Evolutionary conservation across 2,113 vertebrate species (phyloP).

Genomic region (Elaphurus davidianus): DNA sequence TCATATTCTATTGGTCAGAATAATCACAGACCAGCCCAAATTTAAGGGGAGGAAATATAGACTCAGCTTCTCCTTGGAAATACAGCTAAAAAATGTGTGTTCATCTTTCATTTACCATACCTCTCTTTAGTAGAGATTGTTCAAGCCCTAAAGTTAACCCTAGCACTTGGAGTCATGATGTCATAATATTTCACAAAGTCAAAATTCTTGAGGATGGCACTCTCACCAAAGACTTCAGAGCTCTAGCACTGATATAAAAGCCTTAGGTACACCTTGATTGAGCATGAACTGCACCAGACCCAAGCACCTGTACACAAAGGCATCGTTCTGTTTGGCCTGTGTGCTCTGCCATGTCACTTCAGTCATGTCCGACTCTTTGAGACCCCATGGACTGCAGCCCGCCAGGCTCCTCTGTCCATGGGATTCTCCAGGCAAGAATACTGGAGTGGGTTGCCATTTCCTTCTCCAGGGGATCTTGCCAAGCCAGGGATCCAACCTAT

Average conservation of each 20-base stretch:
- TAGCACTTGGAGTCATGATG: neutral
- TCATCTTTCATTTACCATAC: neutral
- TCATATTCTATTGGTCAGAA: neutral
- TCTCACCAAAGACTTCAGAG: neutral
- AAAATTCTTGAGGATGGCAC: neutral
- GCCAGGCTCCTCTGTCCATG: neutral
- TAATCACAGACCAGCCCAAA: neutral
- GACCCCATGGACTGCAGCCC: neutral
- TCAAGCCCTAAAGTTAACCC: neutral
- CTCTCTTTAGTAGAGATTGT: neutral
- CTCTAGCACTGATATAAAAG: neutral
- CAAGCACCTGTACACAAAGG: neutral
- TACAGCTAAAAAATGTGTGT: neutral
- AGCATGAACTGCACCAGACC: neutral
- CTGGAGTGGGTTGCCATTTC: neutral
- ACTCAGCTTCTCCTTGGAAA: neutral
- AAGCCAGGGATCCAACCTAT: neutral
- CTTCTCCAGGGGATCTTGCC: neutral
- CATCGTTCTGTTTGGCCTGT: neutral
- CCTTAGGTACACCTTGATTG: neutral
- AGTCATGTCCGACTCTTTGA: neutral
- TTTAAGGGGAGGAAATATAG: neutral
- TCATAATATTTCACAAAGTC: neutral
- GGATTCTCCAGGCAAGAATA: neutral
- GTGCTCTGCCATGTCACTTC: neutral